Evolutionary conservation across 1,140 invertebrate species (phyloP).

Genomic region (Conus ventricosus): DNA sequence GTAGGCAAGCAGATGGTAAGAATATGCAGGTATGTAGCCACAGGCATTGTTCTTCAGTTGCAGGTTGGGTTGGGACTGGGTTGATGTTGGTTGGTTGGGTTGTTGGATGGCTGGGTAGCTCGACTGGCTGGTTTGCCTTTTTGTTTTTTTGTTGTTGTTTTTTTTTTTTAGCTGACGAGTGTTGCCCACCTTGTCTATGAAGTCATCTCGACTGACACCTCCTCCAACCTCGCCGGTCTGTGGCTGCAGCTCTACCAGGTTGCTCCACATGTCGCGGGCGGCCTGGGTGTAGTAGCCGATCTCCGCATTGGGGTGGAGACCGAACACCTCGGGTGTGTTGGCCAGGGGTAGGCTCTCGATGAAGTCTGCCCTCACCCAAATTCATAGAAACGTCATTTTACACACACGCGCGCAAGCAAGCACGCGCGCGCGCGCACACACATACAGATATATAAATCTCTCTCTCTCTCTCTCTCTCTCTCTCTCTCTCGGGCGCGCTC

Average conservation of each 20-base stretch:
- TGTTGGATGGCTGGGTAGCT: no score
- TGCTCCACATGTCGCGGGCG: slow-evolving; percentile 85
- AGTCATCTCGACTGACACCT: slow-evolving; percentile 75
- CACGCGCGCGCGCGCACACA: not conserved
- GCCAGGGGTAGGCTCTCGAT: slow-evolving; percentile 65
- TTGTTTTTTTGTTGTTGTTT: no score
- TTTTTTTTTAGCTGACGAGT: no score
- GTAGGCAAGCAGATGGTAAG: no score
- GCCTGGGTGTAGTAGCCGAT: slow-evolving; percentile 83
- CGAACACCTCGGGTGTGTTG: slow-evolving; percentile 69
- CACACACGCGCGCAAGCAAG: not conserved
- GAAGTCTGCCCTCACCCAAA: slow-evolving; percentile 48
- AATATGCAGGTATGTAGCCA: no score
- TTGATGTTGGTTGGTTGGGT: not conserved
- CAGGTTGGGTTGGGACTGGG: not conserved
- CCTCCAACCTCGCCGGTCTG: slow-evolving; percentile 77
- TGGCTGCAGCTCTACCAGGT: slow-evolving; percentile 88
- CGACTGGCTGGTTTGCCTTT: no score
- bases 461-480: not conserved
- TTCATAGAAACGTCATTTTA: no score
- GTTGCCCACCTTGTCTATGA: slow-evolving; percentile 78
- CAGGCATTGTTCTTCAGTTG: no score
- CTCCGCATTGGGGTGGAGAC: slow-evolving; percentile 68
- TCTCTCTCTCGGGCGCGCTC: no score
- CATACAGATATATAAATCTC: not conserved